Evolutionary conservation across 2,797 vertebrate species (phyloP).

Genomic region (Danio aesculapii): DNA sequence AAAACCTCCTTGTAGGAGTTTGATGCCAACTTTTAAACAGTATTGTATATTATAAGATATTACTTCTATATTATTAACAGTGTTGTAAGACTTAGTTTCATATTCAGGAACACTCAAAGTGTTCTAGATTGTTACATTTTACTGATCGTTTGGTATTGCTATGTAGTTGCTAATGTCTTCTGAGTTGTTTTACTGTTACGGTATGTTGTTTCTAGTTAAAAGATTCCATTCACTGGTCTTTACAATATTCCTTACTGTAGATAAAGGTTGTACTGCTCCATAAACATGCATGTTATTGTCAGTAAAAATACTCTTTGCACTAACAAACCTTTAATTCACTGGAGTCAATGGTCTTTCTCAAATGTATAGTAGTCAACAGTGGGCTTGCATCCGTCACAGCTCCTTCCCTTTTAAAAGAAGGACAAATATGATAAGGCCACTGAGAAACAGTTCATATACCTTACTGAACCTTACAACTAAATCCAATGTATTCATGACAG

Average conservation of each 20-base stretch:
- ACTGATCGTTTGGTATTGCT: not conserved
- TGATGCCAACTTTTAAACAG: no score
- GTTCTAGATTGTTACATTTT: not conserved
- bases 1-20: not conserved
- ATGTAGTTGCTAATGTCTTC: not conserved
- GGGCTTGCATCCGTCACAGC: slow-evolving; percentile 60
- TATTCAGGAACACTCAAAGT: no score
- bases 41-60: no score
- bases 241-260: not conserved
- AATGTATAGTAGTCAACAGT: slow-evolving; percentile 63
- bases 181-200: not conserved
- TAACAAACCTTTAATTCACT: slow-evolving; percentile 64
- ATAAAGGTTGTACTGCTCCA: not conserved
- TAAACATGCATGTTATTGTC: no score
- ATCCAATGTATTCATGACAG: slow-evolving; percentile 21
- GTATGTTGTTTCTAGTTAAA: not conserved
- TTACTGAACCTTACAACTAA: slow-evolving; percentile 28
- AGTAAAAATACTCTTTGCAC: slow-evolving; percentile 13
- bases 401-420: slow-evolving; percentile 60
- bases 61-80: not conserved
- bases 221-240: not conserved
- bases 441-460: slow-evolving; percentile 14
- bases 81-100: no score
- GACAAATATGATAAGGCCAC: slow-evolving; percentile 5
- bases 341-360: slow-evolving; percentile 62